A percentile compares a stretch with the other conserved stretches of the same genome.
phyloP scores from a whole-genome alignment of 2,797 vertebrate genomes.

The Falco peregrinus region DNA sequence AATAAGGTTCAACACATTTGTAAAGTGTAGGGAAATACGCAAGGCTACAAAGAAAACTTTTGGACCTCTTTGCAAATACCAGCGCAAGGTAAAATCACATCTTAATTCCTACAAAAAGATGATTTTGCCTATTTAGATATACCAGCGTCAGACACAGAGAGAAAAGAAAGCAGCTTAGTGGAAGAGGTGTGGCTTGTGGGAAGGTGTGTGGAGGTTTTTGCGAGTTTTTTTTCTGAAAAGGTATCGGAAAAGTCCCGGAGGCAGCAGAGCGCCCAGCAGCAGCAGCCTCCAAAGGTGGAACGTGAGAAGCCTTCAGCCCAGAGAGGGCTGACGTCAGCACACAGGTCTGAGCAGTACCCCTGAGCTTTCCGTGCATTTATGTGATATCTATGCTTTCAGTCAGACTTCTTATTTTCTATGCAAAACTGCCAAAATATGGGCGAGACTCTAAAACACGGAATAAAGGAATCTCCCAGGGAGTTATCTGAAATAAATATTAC shows the following conservation, averaged over 20 bases:
- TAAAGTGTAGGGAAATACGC: fast-evolving
- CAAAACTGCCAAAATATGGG: slow-evolving; percentile 9
- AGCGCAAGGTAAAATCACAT: background rate
- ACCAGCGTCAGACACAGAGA: too few species aligned
- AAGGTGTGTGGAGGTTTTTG: background rate
- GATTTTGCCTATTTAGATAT: background rate
- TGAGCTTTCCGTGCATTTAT: background rate
- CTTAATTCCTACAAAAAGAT: background rate
- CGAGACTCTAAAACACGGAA: slow-evolving; percentile 44
- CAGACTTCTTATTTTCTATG: slow-evolving; percentile 29
- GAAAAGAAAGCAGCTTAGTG: background rate
- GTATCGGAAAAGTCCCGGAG: background rate
- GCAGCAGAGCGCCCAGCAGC: fast-evolving
- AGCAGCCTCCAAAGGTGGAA: background rate
- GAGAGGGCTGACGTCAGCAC: background rate
- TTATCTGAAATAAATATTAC: slow-evolving; percentile 72
- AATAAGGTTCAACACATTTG: background rate
- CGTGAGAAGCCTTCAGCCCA: background rate
- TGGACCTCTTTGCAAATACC: background rate
- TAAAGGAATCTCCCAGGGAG: slow-evolving; percentile 7
- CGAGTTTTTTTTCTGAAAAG: background rate
- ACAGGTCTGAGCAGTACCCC: background rate
- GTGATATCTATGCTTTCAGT: slow-evolving; percentile 5
- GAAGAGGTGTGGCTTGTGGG: fast-evolving
- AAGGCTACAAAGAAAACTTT: background rate